Evolutionary conservation across 2,888 invertebrate genomes (phyloP).

Genomic region (Hirtodrosophila duncani): DNA sequence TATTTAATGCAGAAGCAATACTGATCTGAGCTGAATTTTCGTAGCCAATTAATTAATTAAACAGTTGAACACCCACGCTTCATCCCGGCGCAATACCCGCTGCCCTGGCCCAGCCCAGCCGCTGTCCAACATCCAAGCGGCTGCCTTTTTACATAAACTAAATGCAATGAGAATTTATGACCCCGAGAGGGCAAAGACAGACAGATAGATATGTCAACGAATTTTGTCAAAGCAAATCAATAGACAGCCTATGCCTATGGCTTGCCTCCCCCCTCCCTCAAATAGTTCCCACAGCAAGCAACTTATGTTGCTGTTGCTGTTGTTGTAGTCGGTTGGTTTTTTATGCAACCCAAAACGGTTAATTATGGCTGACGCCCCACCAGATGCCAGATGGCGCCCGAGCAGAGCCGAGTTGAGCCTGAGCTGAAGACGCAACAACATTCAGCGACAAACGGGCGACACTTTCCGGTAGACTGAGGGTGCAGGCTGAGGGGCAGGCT

Average conservation of each 20-base stretch:
- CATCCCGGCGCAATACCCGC: background rate
- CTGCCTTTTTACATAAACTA: conserved; percentile 55
- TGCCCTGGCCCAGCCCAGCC: too few relatives aligned
- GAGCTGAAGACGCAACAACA: conserved; percentile 45
- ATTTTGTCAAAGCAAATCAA: conserved; percentile 67
- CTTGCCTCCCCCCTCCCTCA: conserved; percentile 8
- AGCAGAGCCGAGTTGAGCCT: too few relatives aligned
- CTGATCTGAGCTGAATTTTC: conserved; percentile 25
- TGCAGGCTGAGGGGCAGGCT: background rate
- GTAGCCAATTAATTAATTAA: conserved; percentile 67
- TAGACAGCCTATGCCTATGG: conserved; percentile 17
- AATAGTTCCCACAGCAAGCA: conserved; percentile 33
- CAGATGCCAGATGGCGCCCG: conserved; percentile 58
- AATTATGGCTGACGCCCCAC: conserved; percentile 59
- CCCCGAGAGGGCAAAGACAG: conserved; percentile 14
- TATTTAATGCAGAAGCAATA: conserved; percentile 38
- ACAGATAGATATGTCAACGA: conserved; percentile 29
- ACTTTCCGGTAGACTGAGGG: conserved; percentile 16
- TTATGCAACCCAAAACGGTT: conserved; percentile 32
- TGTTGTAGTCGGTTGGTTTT: too few relatives aligned
- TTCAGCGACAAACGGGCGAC: conserved; percentile 52
- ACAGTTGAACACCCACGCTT: conserved; percentile 23
- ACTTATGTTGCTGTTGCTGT: background rate
- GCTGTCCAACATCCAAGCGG: too few relatives aligned
- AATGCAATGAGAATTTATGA: conserved; percentile 69